Percentiles rank a stretch among this genome's conserved stretches.
Evolutionary conservation across 2,888 invertebrate genomes (phyloP).

Genomic region (Homarus gammarus): DNA sequence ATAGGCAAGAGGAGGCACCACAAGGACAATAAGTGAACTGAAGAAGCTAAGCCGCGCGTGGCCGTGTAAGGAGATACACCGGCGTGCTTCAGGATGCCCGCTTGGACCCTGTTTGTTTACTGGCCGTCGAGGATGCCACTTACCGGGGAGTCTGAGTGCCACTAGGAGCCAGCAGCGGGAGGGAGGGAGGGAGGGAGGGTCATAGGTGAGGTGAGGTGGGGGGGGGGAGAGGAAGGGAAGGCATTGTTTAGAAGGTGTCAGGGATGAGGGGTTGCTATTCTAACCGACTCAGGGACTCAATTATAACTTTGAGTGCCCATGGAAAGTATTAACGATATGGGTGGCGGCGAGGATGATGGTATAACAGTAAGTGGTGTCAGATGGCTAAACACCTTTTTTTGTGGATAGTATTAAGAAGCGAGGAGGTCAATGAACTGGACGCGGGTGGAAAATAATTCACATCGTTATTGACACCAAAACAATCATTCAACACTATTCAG

Average conservation of each 20-base stretch:
- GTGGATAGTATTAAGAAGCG: too few species aligned
- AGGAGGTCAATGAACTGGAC: too few species aligned
- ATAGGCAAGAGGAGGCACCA: neutral
- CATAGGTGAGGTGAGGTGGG: neutral
- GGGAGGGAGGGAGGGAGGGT: neutral
- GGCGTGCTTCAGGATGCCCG: neutral
- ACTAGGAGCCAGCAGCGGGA: constrained; percentile 27
- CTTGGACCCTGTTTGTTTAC: constrained; percentile 45
- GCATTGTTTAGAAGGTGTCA: constrained; percentile 16
- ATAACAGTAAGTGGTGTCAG: too few species aligned
- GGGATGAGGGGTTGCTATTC: neutral
- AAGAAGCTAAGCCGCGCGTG: constrained; percentile 16
- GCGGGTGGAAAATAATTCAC: too few species aligned
- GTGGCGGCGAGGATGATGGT: neutral
- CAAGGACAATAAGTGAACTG: constrained; percentile 9
- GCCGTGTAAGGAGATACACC: constrained; percentile 21
- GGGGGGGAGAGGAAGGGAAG: neutral
- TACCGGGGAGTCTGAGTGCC: constrained; percentile 46
- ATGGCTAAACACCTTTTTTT: too few species aligned
- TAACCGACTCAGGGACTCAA: neutral
- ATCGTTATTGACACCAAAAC: too few species aligned
- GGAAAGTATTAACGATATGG: neutral
- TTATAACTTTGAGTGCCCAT: neutral
- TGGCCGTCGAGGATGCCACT: constrained; percentile 41
- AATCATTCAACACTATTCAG: too few species aligned